Evolutionary conservation across 2,113 vertebrate species (phyloP).

Genomic region (Mixornis gularis): DNA sequence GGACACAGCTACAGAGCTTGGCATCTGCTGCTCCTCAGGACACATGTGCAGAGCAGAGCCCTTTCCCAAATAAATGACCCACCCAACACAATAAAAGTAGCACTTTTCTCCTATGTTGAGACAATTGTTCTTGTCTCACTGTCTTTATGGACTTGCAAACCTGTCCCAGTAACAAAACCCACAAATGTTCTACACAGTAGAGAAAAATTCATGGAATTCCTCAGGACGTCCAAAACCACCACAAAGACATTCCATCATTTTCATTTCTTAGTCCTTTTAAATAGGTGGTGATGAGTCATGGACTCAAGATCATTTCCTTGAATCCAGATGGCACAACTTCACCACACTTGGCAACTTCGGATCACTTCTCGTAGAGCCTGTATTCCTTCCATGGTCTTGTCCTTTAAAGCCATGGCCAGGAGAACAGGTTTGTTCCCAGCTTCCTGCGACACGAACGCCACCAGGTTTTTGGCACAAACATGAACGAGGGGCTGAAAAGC

Average conservation of each 20-base stretch:
- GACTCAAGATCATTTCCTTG: conserved; percentile 10
- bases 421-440: conserved; percentile 87
- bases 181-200: conserved; percentile 38
- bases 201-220: conserved; percentile 39
- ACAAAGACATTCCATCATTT: conserved; percentile 52
- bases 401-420: conserved; percentile 86
- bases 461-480: conserved; percentile 90
- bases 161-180: conserved; percentile 10
- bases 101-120: neutral
- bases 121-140: neutral
- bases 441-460: conserved; percentile 85
- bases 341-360: conserved; percentile 90
- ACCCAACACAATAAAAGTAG: neutral
- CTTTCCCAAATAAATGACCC: neutral
- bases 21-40: neutral
- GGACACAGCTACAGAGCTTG: neutral
- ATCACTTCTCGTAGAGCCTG: conserved; percentile 85
- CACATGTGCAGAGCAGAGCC: neutral
- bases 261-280: conserved; percentile 42
- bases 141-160: neutral
- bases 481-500: conserved; percentile 85
- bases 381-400: conserved; percentile 82
- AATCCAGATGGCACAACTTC: conserved; percentile 47
- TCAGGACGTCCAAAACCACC: conserved; percentile 9
- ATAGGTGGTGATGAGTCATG: conserved; percentile 27